Evolutionary conservation across 2,888 invertebrate species (phyloP).

Genomic region (Helleia helle): DNA sequence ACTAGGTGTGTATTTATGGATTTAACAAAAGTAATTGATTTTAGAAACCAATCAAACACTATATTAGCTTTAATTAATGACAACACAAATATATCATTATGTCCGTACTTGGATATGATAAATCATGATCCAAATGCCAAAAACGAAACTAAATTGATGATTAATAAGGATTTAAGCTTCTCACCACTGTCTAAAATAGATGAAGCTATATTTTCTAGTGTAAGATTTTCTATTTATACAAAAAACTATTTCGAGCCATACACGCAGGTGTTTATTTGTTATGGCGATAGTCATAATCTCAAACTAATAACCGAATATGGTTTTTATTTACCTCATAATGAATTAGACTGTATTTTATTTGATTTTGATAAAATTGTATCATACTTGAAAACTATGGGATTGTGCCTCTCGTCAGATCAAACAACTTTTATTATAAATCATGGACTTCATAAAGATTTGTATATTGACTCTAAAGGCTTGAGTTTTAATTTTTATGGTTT

Average conservation of each 20-base stretch:
- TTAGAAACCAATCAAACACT: constrained; percentile 52
- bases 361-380: constrained; percentile 65
- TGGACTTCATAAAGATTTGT: constrained; percentile 75
- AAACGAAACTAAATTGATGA: constrained; percentile 65
- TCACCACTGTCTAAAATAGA: constrained; percentile 38
- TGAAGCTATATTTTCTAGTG: constrained; percentile 45
- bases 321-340: constrained; percentile 81
- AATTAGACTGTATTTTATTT: constrained; percentile 78
- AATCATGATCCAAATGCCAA: constrained; percentile 83
- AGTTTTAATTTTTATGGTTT: constrained; percentile 78
- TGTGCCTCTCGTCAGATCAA: constrained; percentile 69
- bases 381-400: constrained; percentile 42
- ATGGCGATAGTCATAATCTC: constrained; percentile 86
- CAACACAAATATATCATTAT: constrained; percentile 81
- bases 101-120: constrained; percentile 91
- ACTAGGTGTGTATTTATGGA: constrained; percentile 87
- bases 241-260: constrained; percentile 73
- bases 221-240: constrained; percentile 61
- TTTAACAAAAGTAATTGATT: constrained; percentile 51
- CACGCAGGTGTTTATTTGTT: constrained; percentile 90
- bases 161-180: constrained; percentile 42
- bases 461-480: constrained; percentile 75
- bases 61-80: constrained; percentile 64
- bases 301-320: constrained; percentile 92
- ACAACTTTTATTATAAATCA: constrained; percentile 77